These are phyloP conservation scores for Phaetusa simplex DNA, from an alignment of 2,113 vertebrate species.

Conservation along the genomic window DNA sequence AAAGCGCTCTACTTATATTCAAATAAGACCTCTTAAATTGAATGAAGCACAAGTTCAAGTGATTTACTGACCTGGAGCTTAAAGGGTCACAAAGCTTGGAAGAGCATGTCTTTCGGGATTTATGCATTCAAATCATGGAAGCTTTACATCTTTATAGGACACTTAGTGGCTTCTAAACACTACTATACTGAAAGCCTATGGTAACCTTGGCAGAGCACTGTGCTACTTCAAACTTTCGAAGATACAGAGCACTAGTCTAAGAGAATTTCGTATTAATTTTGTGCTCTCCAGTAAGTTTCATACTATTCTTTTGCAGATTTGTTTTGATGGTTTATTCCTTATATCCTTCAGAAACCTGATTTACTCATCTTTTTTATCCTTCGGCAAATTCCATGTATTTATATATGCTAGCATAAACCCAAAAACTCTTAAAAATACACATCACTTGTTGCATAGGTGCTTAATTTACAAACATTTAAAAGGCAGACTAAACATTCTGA, in stretches of 20 bases:
- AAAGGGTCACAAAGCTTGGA: neutral
- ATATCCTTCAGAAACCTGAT: neutral
- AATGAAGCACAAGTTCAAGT: neutral
- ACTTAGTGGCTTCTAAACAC: neutral
- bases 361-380: neutral
- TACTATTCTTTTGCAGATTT: neutral
- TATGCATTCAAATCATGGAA: neutral
- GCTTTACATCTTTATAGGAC: neutral
- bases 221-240: neutral
- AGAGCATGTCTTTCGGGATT: neutral
- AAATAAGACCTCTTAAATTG: neutral
- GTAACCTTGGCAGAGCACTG: neutral
- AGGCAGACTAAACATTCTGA: neutral
- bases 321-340: neutral
- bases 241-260: neutral
- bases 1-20: neutral
- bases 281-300: neutral
- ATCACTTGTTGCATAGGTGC: neutral
- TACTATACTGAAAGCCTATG: neutral
- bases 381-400: neutral
- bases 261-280: neutral
- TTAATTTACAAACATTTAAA: neutral
- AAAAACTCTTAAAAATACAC: neutral
- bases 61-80: neutral
- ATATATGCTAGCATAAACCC: neutral